Percentiles rank a stretch among this genome's conserved stretches.
Conservation (phyloP, 2,888 invertebrate genomes). For the Neria commutata region DNA sequence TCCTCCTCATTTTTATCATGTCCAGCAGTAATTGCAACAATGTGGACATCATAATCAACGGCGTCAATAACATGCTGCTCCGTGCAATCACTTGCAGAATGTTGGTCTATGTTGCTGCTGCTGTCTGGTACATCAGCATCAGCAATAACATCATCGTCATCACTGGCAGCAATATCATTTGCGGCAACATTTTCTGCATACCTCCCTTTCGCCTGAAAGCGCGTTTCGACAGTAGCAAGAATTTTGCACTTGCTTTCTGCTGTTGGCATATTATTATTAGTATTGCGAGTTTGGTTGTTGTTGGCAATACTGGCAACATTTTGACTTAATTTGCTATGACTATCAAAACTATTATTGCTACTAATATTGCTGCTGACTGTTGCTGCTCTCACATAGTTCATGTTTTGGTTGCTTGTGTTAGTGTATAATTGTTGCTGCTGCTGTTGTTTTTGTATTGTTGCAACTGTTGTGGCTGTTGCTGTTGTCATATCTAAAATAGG, state of each 20-base stretch:
- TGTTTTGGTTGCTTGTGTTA: not conserved
- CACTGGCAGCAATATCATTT: not conserved
- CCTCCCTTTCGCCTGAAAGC: too few relatives aligned
- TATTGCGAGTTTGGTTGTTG: not conserved
- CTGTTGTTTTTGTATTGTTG: conserved; percentile 11
- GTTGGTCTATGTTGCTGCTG: conserved; percentile 26
- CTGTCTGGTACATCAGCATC: conserved; percentile 5
- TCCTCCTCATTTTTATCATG: not conserved
- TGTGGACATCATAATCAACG: not conserved
- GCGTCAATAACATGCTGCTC: not conserved
- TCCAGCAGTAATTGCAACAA: not conserved
- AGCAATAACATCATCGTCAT: conserved; percentile 6
- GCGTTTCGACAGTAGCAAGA: too few relatives aligned
- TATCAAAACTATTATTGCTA: conserved; percentile 16
- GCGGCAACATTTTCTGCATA: not conserved
- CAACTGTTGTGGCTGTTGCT: not conserved
- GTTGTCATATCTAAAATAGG: not conserved
- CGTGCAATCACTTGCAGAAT: too few relatives aligned
- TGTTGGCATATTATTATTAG: not conserved
- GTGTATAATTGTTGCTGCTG: not conserved
- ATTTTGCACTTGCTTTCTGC: too few relatives aligned
- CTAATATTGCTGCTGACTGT: too few relatives aligned
- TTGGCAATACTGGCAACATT: conserved; percentile 18
- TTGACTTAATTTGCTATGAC: conserved; percentile 13
- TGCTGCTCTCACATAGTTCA: not conserved